Base-by-base conservation (phyloP, 2,888 invertebrate genomes). In the Leptopterna dolabrata region DNA sequence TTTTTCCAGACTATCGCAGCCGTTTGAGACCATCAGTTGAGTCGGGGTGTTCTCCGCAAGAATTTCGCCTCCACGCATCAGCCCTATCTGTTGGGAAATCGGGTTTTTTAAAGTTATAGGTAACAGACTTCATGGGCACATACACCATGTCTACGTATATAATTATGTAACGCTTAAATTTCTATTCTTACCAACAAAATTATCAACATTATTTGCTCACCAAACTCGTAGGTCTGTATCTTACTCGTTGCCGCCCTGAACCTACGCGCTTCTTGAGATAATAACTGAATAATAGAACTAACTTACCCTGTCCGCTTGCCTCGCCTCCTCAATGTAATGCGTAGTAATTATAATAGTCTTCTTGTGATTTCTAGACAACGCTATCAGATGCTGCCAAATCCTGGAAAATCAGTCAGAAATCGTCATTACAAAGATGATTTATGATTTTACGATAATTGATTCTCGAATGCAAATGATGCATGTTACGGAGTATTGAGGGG, bases 241-340 rank as follows among this genome's bases (percentile, higher is more conserved):
- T n/a, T n/a, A n/a, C n/a, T n/a, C n/a, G n/a, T n/a, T n/a, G n/a
- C n/a, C n/a, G n/a, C n/a, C n/a, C n/a, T n/a, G n/a, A n/a, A n/a
- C n/a, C n/a, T n/a, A n/a, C n/a, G n/a, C n/a, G n/a, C n/a, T n/a
- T n/a, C n/a, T n/a, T n/a, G n/a, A n/a, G n/a, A n/a, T n/a, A n/a
- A n/a, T n/a, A n/a, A n/a, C n/a, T n/a, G n/a, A n/a, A n/a, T n/a
- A n/a, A n/a, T 36, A 36, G 47, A 63, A 63, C 2, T 24, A 6
- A 19, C 92, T 93, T 92, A 97, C 97, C 92, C 93, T 94, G 91
- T 96, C 94, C 2, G 97, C 96, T 91, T 96, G 95, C 91, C 95
- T 95, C 2, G 97, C 96, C 92, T 98, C 98, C 91, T 98, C 98
- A 88, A 98, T 97, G 91, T 98, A 98, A 92, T 98, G 98, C 16